Evolutionary conservation across 2,888 invertebrate species (phyloP).

Genomic region (Gymnosoma rotundatum): DNA sequence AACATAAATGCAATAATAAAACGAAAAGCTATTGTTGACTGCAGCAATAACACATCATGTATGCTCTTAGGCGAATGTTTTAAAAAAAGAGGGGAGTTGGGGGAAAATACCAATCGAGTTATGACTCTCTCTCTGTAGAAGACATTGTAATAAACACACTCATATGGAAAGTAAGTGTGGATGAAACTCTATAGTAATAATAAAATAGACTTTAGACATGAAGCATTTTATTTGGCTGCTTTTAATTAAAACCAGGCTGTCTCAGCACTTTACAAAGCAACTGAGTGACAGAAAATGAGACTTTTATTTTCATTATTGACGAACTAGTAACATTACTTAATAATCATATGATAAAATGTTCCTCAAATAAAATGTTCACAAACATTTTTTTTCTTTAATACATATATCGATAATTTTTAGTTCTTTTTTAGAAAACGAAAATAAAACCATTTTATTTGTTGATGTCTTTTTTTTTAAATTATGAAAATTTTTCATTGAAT

Average conservation of each 20-base stretch:
- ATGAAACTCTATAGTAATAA: neutral
- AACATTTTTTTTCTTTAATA: too few relatives aligned
- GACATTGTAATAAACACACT: conserved; percentile 2
- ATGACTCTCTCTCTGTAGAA: conserved; percentile 19
- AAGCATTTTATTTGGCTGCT: conserved; percentile 4
- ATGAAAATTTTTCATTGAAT: too few relatives aligned
- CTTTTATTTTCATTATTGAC: too few relatives aligned
- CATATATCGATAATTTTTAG: too few relatives aligned
- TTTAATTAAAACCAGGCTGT: conserved; percentile 7
- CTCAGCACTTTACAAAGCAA: neutral
- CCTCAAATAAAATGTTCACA: too few relatives aligned
- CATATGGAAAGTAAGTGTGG: neutral
- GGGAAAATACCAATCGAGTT: conserved; percentile 50
- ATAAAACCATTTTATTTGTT: too few relatives aligned
- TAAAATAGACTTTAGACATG: neutral
- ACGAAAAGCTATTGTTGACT: conserved; percentile 55
- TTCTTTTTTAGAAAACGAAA: too few relatives aligned
- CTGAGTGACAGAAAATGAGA: neutral
- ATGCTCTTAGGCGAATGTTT: conserved; percentile 26
- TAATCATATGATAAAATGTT: too few relatives aligned
- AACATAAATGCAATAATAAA: conserved; percentile 63
- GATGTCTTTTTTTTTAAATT: too few relatives aligned
- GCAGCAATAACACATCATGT: conserved; percentile 12
- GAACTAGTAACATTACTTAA: too few relatives aligned
- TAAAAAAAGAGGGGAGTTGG: neutral